Conservation (phyloP, 1,140 invertebrate genomes). For the Muscidifurax raptorellus region DNA sequence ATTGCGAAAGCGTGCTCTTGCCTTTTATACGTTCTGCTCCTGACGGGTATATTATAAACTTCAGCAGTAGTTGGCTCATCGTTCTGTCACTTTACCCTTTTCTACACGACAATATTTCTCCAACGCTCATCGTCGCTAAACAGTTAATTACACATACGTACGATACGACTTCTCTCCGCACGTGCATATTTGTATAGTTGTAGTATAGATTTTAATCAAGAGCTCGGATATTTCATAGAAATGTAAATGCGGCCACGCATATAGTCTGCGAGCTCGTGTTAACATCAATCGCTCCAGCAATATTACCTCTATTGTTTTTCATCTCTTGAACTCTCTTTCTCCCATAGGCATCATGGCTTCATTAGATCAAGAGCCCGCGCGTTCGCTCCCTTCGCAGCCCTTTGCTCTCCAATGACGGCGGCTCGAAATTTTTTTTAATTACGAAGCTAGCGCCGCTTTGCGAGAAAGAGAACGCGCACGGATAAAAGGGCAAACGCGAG, state of each 20-base stretch:
- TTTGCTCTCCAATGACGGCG: background rate
- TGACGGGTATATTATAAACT: constrained; percentile 12
- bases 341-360: background rate
- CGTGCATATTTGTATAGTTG: background rate
- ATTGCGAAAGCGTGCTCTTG: too few species aligned
- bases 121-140: background rate
- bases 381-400: background rate
- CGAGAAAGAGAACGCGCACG: background rate
- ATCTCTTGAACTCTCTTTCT: background rate
- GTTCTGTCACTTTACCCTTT: background rate
- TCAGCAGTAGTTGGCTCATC: background rate
- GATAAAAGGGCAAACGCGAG: constrained; percentile 5
- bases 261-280: background rate
- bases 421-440: constrained; percentile 35
- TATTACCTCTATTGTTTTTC: background rate
- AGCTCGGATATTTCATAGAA: background rate
- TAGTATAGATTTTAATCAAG: background rate
- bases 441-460: background rate
- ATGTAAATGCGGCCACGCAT: too few species aligned
- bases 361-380: background rate
- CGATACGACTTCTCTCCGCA: background rate
- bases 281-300: too few species aligned
- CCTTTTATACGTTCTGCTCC: constrained; percentile 14
- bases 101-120: background rate
- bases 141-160: background rate